phyloP scores from a whole-genome alignment of 2,888 invertebrate genomes.

The Eulithis testata region DNA sequence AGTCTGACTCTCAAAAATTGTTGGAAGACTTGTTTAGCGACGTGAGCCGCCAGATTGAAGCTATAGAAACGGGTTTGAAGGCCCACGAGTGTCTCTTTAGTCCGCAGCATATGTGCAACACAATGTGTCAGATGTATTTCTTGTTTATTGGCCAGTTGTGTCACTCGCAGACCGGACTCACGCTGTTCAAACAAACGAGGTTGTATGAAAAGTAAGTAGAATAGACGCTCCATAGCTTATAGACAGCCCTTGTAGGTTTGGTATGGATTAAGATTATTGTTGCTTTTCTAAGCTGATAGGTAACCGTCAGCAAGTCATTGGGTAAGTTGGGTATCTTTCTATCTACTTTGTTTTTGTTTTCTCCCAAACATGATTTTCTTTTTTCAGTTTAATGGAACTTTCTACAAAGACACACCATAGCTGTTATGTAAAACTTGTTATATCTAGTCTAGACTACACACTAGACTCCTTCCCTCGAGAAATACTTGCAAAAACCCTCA shows the following conservation, averaged over 20 bases:
- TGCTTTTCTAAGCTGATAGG: too few species aligned
- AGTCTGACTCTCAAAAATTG: constrained; percentile 88
- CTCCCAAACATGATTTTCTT: neutral
- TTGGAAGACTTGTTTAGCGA: constrained; percentile 92
- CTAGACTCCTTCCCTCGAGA: constrained; percentile 89
- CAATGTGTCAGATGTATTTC: constrained; percentile 97
- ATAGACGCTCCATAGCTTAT: neutral
- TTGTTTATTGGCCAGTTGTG: constrained; percentile 95
- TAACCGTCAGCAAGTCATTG: too few species aligned
- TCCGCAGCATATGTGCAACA: constrained; percentile 94
- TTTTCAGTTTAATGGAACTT: constrained; percentile 89
- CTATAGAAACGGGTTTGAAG: constrained; percentile 89
- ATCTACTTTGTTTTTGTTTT: neutral
- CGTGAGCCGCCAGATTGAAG: constrained; percentile 89
- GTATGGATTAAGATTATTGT: too few species aligned
- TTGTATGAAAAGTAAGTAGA: constrained; percentile 89
- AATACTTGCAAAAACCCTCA: constrained; percentile 85
- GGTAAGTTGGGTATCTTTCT: too few species aligned
- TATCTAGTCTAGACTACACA: constrained; percentile 95
- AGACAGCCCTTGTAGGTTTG: too few species aligned
- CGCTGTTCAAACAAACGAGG: constrained; percentile 89
- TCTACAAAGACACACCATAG: constrained; percentile 94
- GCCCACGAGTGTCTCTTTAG: constrained; percentile 95
- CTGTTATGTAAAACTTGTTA: constrained; percentile 96
- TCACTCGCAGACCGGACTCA: constrained; percentile 87